Evolutionary conservation across 2,113 vertebrate species (phyloP).

Genomic region (Phalacrocorax brasilianus): DNA sequence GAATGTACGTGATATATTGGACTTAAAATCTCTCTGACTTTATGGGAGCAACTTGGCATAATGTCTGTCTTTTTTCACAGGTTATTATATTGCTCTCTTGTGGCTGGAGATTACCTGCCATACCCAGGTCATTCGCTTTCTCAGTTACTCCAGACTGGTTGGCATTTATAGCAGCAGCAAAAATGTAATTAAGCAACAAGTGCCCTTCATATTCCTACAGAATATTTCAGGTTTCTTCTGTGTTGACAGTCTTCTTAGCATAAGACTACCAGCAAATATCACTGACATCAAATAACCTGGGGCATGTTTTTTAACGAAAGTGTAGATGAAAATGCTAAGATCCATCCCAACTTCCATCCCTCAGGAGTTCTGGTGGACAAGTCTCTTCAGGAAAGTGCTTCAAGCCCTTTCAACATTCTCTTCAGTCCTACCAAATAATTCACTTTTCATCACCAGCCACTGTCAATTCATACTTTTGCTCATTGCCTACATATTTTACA

Average conservation of each 20-base stretch:
- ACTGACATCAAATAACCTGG: background rate
- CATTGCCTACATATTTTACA: background rate
- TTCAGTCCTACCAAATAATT: background rate
- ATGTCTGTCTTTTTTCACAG: background rate
- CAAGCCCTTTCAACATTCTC: background rate
- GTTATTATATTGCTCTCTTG: background rate
- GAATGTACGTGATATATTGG: background rate
- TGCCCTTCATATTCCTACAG: background rate
- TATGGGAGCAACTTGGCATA: background rate
- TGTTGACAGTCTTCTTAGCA: background rate
- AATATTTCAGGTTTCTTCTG: background rate
- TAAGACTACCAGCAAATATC: background rate
- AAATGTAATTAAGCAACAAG: background rate
- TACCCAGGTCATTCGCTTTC: background rate
- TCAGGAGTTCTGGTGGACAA: background rate
- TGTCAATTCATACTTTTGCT: background rate
- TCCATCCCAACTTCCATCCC: background rate
- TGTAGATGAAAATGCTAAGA: background rate
- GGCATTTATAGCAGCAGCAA: background rate
- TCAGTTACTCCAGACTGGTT: background rate
- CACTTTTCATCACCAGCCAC: background rate
- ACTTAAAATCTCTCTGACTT: background rate
- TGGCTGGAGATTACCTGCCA: background rate
- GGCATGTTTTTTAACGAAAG: background rate
- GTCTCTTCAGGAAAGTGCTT: background rate